A percentile compares a stretch with the other conserved stretches of the same genome.
phyloP scores from a whole-genome alignment of 1,140 invertebrate species.

The Parasteatoda tepidariorum region DNA sequence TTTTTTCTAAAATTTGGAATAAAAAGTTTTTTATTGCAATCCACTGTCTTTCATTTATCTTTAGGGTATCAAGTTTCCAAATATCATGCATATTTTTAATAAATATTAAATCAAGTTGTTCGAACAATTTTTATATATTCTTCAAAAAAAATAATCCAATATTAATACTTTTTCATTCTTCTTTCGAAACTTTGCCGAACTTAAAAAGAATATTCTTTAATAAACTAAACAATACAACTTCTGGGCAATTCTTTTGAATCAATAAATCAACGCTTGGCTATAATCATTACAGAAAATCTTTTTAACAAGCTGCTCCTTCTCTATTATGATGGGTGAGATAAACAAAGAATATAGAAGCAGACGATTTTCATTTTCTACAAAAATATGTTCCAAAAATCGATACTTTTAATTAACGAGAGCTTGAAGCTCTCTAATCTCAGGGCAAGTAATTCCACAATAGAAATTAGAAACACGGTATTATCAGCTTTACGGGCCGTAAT shows the following conservation, averaged over 20 bases:
- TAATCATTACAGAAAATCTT: background rate
- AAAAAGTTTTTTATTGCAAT: too few species aligned
- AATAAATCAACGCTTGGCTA: background rate
- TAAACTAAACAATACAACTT: background rate
- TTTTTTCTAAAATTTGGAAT: too few species aligned
- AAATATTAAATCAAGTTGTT: background rate
- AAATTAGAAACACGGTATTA: conserved; percentile 47
- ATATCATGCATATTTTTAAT: too few species aligned
- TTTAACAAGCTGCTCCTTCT: background rate
- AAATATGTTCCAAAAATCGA: conserved; percentile 19
- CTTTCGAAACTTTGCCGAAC: background rate
- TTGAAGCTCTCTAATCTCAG: conserved; percentile 8
- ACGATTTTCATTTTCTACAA: conserved; percentile 25
- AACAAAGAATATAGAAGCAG: background rate
- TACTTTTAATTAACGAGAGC: conserved; percentile 46
- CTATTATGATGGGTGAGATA: conserved; percentile 1
- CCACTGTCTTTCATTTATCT: too few species aligned
- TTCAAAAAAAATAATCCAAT: background rate
- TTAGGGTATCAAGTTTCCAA: too few species aligned
- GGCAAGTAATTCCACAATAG: conserved; percentile 29
- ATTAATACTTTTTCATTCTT: background rate
- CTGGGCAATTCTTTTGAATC: background rate
- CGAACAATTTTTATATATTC: too few species aligned
- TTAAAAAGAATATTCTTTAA: background rate
- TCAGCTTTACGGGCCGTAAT: conserved; percentile 37